A percentile compares a stretch with the other conserved stretches of the same genome.
Conservation (phyloP, 2,888 invertebrate species). For the Hypena proboscidalis region DNA sequence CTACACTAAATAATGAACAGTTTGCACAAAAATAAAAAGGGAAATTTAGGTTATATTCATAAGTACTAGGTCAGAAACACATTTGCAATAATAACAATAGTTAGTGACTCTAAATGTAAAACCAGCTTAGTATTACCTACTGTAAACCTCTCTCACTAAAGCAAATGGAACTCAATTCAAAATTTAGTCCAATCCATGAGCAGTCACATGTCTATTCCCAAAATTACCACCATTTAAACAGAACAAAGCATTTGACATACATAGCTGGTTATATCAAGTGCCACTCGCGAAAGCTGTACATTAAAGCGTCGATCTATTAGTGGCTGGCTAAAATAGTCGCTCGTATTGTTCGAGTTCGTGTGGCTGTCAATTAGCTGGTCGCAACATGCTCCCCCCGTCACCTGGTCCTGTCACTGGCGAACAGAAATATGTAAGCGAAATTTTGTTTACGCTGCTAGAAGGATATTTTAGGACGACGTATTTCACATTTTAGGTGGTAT, state of each 20-base stretch:
- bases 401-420: slow-evolving; percentile 38
- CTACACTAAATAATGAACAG: too few species aligned
- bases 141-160: too few species aligned
- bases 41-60: too few species aligned
- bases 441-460: slow-evolving; percentile 26
- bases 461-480: slow-evolving; percentile 30
- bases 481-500: slow-evolving; percentile 3
- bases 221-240: slow-evolving; percentile 4
- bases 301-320: slow-evolving; percentile 43
- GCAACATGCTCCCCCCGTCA: slow-evolving; percentile 37
- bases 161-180: too few species aligned
- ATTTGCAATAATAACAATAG: too few species aligned
- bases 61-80: too few species aligned
- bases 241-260: slow-evolving; percentile 16
- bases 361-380: slow-evolving; percentile 57
- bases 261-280: slow-evolving; percentile 8
- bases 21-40: too few species aligned
- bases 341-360: slow-evolving; percentile 37
- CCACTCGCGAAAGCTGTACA: slow-evolving; percentile 17
- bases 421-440: slow-evolving; percentile 27
- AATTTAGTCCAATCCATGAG: too few species aligned
- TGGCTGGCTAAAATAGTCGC: slow-evolving; percentile 39
- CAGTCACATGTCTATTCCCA: too few species aligned
- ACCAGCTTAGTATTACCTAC: too few species aligned
- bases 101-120: too few species aligned